Evolutionary conservation across 92 coral and sea anemone genomes (phyloP).

Genomic region (Desmophyllum pertusum): DNA sequence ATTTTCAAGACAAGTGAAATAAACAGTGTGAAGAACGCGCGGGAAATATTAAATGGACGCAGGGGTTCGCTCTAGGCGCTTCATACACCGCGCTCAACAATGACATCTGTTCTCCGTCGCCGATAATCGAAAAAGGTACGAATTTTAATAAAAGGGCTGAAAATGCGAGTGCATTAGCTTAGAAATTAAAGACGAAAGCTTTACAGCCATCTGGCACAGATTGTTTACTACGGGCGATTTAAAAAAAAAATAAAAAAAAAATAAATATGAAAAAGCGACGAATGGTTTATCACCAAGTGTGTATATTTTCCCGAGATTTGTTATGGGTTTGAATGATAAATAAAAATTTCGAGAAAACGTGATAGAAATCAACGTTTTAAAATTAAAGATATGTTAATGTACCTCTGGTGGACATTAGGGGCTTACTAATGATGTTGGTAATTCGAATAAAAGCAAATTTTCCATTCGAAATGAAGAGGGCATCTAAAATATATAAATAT

Average conservation of each 20-base stretch:
- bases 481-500: constrained; percentile 1
- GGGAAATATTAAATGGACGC: constrained; percentile 44
- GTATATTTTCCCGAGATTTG: constrained; percentile 30
- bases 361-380: not conserved
- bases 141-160: constrained; percentile 39
- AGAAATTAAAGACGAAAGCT: constrained; percentile 22
- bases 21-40: constrained; percentile 30
- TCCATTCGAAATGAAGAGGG: constrained; percentile 26
- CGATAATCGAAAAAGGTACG: constrained; percentile 24
- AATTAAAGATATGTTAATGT: constrained; percentile 12
- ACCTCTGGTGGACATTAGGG: constrained; percentile 3
- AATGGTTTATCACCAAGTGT: not conserved
- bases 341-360: constrained; percentile 8
- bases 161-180: constrained; percentile 33
- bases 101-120: constrained; percentile 13
- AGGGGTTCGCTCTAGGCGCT: constrained; percentile 7
- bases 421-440: constrained; percentile 35
- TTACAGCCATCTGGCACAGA: constrained; percentile 24
- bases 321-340: constrained; percentile 17
- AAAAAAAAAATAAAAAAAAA: not conserved
- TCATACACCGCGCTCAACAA: not conserved
- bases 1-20: constrained; percentile 23
- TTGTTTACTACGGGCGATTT: constrained; percentile 25
- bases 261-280: not conserved
- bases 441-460: constrained; percentile 34